These are phyloP conservation scores for Elysia crispata DNA, from an alignment of 2,888 invertebrate species.

Conservation along the genomic window DNA sequence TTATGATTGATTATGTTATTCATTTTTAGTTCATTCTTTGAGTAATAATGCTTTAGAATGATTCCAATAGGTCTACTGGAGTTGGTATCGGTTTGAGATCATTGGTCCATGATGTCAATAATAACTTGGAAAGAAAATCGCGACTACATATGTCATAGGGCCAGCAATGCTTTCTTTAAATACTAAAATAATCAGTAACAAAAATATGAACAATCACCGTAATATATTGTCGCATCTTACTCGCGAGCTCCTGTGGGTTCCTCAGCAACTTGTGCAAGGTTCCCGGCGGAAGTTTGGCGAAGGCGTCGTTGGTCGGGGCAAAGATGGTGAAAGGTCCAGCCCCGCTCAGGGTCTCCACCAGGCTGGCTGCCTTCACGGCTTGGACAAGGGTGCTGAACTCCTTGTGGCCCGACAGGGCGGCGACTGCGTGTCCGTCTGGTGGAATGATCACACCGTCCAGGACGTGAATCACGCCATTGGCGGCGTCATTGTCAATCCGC, in stretches of 20 bases:
- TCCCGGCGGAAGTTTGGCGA: constrained; percentile 56
- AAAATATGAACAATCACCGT: too few relatives aligned
- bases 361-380: constrained; percentile 55
- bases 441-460: constrained; percentile 69
- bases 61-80: too few relatives aligned
- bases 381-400: constrained; percentile 55
- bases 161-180: too few relatives aligned
- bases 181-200: too few relatives aligned
- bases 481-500: constrained; percentile 60
- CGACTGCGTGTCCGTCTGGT: constrained; percentile 60
- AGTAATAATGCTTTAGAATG: too few relatives aligned
- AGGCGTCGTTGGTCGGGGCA: constrained; percentile 60
- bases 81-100: too few relatives aligned
- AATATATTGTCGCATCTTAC: constrained; percentile 42
- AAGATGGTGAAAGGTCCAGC: constrained; percentile 57
- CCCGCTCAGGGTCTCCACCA: constrained; percentile 51
- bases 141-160: too few relatives aligned
- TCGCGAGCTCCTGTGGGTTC: constrained; percentile 48
- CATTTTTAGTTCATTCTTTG: too few relatives aligned
- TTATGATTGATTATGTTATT: too few relatives aligned
- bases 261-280: constrained; percentile 46
- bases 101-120: too few relatives aligned
- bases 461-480: constrained; percentile 76
- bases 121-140: too few relatives aligned
- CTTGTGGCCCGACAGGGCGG: constrained; percentile 51